Conservation (phyloP, 37 sponge, comb jelly and placozoan species). For the Hexactinellida sp. region DNA sequence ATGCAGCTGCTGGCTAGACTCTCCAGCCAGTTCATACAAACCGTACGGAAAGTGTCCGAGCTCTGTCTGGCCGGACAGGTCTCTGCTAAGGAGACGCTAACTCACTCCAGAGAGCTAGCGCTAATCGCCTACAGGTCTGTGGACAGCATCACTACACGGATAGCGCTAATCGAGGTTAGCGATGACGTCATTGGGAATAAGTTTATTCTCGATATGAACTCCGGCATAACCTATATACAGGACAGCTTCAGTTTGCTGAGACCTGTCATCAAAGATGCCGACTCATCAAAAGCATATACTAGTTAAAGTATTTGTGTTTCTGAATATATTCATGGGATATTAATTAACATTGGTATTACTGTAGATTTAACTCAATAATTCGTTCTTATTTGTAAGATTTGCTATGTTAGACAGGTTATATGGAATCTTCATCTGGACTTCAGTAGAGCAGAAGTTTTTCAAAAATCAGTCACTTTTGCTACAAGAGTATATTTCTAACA, state of each 20-base stretch:
- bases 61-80: background rate
- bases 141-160: background rate
- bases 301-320: background rate
- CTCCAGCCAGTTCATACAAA: background rate
- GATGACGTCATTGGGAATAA: constrained; percentile 13
- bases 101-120: background rate
- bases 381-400: too few relatives aligned
- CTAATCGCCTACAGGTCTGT: background rate
- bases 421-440: too few relatives aligned
- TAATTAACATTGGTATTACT: background rate
- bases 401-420: background rate
- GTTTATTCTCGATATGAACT: constrained; percentile 10
- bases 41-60: background rate
- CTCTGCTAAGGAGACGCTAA: background rate
- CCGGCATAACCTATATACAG: background rate
- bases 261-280: background rate
- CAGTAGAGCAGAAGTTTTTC: background rate
- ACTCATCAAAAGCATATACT: background rate
- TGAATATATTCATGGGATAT: background rate
- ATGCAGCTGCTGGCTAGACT: background rate
- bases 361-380: background rate
- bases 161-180: background rate
- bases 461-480: background rate
- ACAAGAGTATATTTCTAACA: background rate
- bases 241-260: background rate